Evolutionary conservation across 2,888 invertebrate species (phyloP), one percentile per base, ranked within the genome.

Genomic region (Zaprionus obscuricornis): DNA sequence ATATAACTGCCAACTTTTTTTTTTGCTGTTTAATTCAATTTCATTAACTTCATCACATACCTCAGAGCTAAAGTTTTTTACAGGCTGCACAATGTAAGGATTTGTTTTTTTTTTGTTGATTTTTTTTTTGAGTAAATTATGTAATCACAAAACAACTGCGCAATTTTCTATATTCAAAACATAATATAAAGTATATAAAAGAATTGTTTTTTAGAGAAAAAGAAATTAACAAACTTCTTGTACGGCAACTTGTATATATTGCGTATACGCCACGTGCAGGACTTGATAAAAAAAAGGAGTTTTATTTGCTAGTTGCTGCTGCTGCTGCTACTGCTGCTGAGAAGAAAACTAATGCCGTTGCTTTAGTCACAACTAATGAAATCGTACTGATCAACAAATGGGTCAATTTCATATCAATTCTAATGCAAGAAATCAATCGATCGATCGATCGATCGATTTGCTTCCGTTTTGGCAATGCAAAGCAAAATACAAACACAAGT

Each of bases 301-400:
- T 49, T 17, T 42, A 8, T 18, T 36, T 46, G 43, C 54, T 63
- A 40, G 40, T 40, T 63, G 18, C 33, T 42, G 13, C 2, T 18
- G 18, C 46, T 29, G 16, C 3, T 10, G 10, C 26, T 43, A 7
- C 7, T 14, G 17, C 47, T 11, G 58, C 43, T 55, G 16, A 29
- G 14, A 37, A 59, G 58, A 57, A 74, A 74, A 72, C 66, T 77
- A 66, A 55, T 56, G 69, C 62, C 55, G 77, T 78, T 78, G 82
- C 75, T 78, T 55, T 54, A 45, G 74, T 68, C 64, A 74, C 88
- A 81, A 85, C 85, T 76, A 70, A 70, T 74, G 45, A 75, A 86
- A 70, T 87, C 85, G 88, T 75, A 88, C 88, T 88, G 81, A 85
- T 67, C 20, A 5, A 40, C 17, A 85, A 87, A 74, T 86, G 86